phyloP scores from a whole-genome alignment of 2,113 vertebrate species.

The Psophia crepitans region DNA sequence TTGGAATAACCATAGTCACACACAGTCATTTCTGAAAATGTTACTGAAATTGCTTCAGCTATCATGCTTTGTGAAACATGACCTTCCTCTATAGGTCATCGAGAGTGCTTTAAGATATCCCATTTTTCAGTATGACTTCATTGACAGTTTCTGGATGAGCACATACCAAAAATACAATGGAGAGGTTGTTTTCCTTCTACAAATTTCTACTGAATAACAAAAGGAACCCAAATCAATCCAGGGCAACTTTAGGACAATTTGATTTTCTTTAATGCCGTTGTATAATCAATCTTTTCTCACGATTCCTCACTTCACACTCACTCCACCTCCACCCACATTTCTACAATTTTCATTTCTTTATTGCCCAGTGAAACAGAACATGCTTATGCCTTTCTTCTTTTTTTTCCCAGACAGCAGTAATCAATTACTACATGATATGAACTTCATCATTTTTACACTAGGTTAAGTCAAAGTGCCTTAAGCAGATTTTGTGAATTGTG shows the following conservation, averaged over 20 bases:
- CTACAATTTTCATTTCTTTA: background rate
- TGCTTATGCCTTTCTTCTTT: background rate
- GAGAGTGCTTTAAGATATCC: background rate
- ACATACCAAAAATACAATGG: background rate
- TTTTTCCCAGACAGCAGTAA: background rate
- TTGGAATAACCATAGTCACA: background rate
- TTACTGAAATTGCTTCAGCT: background rate
- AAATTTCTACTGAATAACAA: background rate
- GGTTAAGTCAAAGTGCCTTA: conserved; percentile 35
- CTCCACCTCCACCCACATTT: background rate
- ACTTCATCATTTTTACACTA: conserved; percentile 55
- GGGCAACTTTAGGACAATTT: background rate
- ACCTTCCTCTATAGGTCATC: background rate
- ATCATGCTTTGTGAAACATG: background rate
- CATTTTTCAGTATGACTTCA: background rate
- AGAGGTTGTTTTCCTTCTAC: background rate
- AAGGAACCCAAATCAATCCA: background rate
- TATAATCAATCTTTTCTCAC: background rate
- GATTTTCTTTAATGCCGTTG: background rate
- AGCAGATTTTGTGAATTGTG: background rate
- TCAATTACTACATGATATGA: conserved; percentile 27
- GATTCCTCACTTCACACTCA: background rate
- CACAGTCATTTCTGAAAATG: background rate
- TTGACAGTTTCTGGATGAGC: background rate
- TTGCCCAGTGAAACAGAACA: background rate